Evolutionary conservation across 2,113 vertebrate genomes (phyloP).

Genomic region (Zootoca vivipara): DNA sequence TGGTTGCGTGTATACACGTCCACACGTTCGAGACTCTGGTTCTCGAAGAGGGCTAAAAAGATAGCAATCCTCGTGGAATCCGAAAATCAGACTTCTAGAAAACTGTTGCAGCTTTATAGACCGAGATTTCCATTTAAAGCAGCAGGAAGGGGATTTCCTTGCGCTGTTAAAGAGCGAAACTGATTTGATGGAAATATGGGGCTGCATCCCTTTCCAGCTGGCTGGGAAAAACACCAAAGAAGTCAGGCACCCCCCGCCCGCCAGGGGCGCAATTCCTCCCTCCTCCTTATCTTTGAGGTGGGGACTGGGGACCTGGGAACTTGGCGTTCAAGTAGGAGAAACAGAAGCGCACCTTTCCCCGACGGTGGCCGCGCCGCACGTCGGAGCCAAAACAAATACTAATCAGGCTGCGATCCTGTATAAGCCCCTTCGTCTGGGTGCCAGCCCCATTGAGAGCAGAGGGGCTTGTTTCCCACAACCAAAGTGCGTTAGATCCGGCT

Average conservation of each 20-base stretch:
- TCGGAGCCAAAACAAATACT: background rate
- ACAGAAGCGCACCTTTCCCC: background rate
- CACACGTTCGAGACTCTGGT: slow-evolving; percentile 58
- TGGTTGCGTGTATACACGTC: background rate
- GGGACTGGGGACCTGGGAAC: background rate
- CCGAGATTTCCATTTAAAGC: slow-evolving; percentile 70
- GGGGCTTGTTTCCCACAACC: too few species aligned
- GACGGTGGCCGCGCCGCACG: background rate
- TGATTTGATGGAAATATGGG: slow-evolving; percentile 61
- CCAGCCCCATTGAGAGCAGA: background rate
- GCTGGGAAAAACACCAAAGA: slow-evolving; percentile 30
- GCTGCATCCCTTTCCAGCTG: slow-evolving; percentile 47
- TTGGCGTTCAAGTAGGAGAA: slow-evolving; percentile 29
- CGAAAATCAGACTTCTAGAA: slow-evolving; percentile 57
- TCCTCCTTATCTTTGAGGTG: background rate
- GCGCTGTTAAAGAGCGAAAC: slow-evolving; percentile 65
- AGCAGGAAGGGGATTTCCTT: slow-evolving; percentile 63
- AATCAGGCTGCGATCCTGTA: background rate
- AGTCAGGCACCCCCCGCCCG: slow-evolving; percentile 45
- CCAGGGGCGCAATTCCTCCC: too few species aligned
- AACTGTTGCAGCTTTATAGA: slow-evolving; percentile 58
- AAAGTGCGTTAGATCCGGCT: background rate
- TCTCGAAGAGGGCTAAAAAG: slow-evolving; percentile 69
- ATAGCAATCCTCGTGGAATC: slow-evolving; percentile 52
- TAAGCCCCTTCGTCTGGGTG: background rate